phyloP scores from a whole-genome alignment of 2,797 vertebrate genomes.

The Eupleurogrammus muticus region DNA sequence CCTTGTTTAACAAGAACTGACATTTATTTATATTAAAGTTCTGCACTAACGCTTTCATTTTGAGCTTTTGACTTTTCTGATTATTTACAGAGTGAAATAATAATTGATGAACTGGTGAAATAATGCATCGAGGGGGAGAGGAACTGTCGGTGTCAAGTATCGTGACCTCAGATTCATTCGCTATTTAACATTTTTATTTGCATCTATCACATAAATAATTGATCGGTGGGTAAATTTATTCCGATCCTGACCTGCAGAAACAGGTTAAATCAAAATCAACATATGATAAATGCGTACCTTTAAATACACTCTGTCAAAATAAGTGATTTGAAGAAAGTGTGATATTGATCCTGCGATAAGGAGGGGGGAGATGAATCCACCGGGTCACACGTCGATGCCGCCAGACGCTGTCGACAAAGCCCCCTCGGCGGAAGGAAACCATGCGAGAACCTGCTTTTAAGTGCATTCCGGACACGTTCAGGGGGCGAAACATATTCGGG shows the following conservation, averaged over 20 bases:
- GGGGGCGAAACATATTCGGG: constrained; percentile 35
- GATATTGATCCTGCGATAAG: constrained; percentile 31
- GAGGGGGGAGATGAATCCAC: constrained; percentile 6
- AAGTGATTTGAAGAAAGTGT: constrained; percentile 24
- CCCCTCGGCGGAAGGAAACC: constrained; percentile 8
- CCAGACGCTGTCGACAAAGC: neutral
- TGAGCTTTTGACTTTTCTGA: too few relatives aligned
- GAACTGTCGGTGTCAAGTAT: neutral
- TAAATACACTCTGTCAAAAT: constrained; percentile 9
- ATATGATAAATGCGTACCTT: constrained; percentile 8
- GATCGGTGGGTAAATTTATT: neutral
- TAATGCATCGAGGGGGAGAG: neutral
- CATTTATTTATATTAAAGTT: too few relatives aligned
- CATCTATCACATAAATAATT: constrained; percentile 8
- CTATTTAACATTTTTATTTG: neutral
- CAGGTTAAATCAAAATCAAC: neutral
- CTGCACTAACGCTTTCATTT: too few relatives aligned
- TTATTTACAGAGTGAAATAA: too few relatives aligned
- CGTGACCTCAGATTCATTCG: neutral
- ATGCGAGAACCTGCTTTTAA: neutral
- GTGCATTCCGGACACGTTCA: constrained; percentile 6
- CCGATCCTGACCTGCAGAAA: constrained; percentile 12
- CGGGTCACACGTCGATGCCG: constrained; percentile 10
- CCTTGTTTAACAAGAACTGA: too few relatives aligned
- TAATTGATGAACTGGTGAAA: too few relatives aligned